Percentiles rank a stretch among this genome's conserved stretches.
Conservation (phyloP, 2,113 vertebrate species). For the Semicossyphus pulcher region DNA sequence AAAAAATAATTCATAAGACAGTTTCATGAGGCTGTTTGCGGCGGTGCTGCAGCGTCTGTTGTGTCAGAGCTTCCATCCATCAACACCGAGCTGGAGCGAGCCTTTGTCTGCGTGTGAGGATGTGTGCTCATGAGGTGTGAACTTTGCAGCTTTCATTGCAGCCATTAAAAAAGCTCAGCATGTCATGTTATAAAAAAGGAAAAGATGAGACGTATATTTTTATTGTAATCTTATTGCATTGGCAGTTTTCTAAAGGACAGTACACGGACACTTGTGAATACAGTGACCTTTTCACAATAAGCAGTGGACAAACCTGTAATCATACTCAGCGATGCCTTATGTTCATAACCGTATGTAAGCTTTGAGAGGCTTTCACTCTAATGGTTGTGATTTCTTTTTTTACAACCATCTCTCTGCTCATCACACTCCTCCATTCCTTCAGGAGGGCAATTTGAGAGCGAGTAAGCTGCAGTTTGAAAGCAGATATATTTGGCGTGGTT, state of each 20-base stretch:
- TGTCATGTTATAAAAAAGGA: background rate
- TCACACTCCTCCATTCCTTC: background rate
- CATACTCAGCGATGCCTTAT: background rate
- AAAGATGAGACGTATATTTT: background rate
- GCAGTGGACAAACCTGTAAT: conserved; percentile 26
- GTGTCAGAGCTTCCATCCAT: conserved; percentile 4
- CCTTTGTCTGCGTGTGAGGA: background rate
- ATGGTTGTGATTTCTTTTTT: background rate
- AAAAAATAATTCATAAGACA: background rate
- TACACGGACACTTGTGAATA: background rate
- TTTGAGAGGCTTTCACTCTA: background rate
- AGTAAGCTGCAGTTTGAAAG: conserved; percentile 45
- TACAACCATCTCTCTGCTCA: background rate
- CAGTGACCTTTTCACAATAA: conserved; percentile 31
- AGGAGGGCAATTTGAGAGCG: conserved; percentile 39
- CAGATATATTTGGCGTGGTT: conserved; percentile 46
- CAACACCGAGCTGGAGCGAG: background rate
- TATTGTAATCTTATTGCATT: background rate
- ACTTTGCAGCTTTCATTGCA: conserved; percentile 1
- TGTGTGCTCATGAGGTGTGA: background rate
- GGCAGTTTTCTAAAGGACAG: conserved; percentile 21
- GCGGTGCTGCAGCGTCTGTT: background rate
- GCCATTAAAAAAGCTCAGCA: background rate
- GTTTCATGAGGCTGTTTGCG: background rate
- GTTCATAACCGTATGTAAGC: conserved; percentile 15